A percentile compares a stretch with the other conserved stretches of the same genome.
These are phyloP conservation scores for Eutolmus rufibarbis DNA, from an alignment of 2,888 invertebrate species.

Conservation along the genomic window DNA sequence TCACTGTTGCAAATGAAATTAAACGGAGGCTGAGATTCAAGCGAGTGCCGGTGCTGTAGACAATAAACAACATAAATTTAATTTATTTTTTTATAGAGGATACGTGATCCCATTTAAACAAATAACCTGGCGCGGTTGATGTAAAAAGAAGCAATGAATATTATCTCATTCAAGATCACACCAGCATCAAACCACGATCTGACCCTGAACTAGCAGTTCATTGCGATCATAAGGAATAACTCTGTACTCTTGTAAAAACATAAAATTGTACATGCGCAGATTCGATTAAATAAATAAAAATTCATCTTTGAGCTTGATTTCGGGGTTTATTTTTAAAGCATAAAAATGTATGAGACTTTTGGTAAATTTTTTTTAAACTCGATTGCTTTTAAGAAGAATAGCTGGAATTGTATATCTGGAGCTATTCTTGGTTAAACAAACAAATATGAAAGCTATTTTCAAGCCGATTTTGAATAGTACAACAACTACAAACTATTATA, in stretches of 20 bases:
- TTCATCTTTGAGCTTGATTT: background rate
- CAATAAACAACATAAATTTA: background rate
- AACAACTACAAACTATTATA: too few species aligned
- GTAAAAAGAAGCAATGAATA: background rate
- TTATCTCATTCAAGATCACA: background rate
- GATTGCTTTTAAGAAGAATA: too few species aligned
- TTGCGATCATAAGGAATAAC: background rate
- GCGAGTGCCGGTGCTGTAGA: background rate
- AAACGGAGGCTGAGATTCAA: background rate
- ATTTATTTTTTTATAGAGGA: background rate
- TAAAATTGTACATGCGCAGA: background rate
- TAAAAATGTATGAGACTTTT: too few species aligned
- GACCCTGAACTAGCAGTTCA: background rate
- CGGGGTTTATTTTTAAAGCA: too few species aligned
- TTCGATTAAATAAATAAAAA: background rate
- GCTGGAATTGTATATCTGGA: too few species aligned
- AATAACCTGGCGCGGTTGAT: background rate
- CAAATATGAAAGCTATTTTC: too few species aligned
- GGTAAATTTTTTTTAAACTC: too few species aligned
- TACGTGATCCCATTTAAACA: background rate
- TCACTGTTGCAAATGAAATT: background rate
- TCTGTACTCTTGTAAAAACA: background rate
- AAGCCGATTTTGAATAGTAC: too few species aligned
- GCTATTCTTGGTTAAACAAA: too few species aligned
- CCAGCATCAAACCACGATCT: background rate